phyloP scores from a whole-genome alignment of 2,113 vertebrate genomes.

The Oryzias javanicus region DNA sequence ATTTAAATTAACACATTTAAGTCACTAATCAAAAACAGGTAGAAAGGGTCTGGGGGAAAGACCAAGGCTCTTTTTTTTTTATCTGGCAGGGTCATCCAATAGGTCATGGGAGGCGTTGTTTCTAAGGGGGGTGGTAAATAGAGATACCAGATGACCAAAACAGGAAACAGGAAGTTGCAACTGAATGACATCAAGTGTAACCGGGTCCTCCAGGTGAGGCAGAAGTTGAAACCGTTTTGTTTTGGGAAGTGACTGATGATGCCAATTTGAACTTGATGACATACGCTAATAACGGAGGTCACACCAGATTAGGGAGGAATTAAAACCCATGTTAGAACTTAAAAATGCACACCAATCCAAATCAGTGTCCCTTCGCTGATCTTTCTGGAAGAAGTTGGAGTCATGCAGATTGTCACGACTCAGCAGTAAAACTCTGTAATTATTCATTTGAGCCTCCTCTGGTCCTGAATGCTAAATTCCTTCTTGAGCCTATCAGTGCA shows the following conservation, averaged over 20 bases:
- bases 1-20: too few relatives aligned
- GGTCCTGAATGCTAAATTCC: slow-evolving; percentile 51
- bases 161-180: slow-evolving; percentile 79
- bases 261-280: slow-evolving; percentile 10
- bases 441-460: slow-evolving; percentile 38
- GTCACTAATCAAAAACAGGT: slow-evolving; percentile 50
- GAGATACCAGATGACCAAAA: slow-evolving; percentile 70
- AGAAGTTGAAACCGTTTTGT: slow-evolving; percentile 53
- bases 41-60: slow-evolving; percentile 29
- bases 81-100: slow-evolving; percentile 67
- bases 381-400: slow-evolving; percentile 4
- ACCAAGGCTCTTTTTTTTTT: slow-evolving; percentile 9
- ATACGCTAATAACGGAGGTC: neutral
- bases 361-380: neutral
- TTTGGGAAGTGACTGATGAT: slow-evolving; percentile 33
- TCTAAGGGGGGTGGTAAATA: slow-evolving; percentile 59
- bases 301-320: neutral
- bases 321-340: neutral
- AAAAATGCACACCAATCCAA: neutral
- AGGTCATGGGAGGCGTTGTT: slow-evolving; percentile 65
- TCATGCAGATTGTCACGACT: slow-evolving; percentile 14
- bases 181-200: slow-evolving; percentile 59
- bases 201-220: slow-evolving; percentile 70
- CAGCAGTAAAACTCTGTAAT: slow-evolving; percentile 26
- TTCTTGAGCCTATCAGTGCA: slow-evolving; percentile 48